Conservation (phyloP, 2,797 vertebrate species). For the Brachyalestes nurse region DNA sequence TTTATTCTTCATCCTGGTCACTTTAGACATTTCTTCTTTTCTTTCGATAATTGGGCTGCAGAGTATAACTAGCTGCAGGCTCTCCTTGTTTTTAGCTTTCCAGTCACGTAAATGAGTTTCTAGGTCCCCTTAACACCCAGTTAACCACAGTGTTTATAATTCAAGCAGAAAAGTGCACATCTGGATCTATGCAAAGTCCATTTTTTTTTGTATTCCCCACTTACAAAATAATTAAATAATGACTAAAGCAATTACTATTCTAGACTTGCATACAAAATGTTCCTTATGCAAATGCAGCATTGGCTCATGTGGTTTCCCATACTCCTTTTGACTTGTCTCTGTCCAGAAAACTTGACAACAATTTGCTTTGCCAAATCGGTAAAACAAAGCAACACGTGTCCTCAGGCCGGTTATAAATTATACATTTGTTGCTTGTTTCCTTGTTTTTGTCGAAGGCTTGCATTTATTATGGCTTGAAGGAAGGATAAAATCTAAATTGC, state of each 20-base stretch:
- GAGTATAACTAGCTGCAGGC: neutral
- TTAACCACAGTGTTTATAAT: conserved; percentile 24
- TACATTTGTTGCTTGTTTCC: conserved; percentile 39
- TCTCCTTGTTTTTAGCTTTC: conserved; percentile 5
- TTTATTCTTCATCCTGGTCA: neutral
- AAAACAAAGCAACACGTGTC: conserved; percentile 29
- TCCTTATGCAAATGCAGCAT: conserved; percentile 19
- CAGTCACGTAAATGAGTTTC: conserved; percentile 15
- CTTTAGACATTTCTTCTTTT: neutral
- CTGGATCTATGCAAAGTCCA: conserved; percentile 29
- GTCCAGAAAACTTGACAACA: conserved; percentile 41
- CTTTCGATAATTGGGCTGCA: neutral
- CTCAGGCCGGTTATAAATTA: conserved; percentile 30
- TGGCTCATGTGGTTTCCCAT: conserved; percentile 19
- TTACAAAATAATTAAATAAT: conserved; percentile 18
- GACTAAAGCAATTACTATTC: conserved; percentile 10
- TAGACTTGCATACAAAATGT: conserved; percentile 3
- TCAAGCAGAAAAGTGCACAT: conserved; percentile 13
- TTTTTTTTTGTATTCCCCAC: conserved; percentile 14
- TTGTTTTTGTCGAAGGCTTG: conserved; percentile 23
- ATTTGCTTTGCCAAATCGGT: conserved; percentile 30
- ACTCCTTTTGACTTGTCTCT: conserved; percentile 32
- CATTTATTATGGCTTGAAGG: conserved; percentile 5
- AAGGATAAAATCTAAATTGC: neutral
- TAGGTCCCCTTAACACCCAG: conserved; percentile 8